These are phyloP conservation scores for Actenoides hombroni DNA, from an alignment of 2,113 vertebrate genomes.

Conservation along the genomic window DNA sequence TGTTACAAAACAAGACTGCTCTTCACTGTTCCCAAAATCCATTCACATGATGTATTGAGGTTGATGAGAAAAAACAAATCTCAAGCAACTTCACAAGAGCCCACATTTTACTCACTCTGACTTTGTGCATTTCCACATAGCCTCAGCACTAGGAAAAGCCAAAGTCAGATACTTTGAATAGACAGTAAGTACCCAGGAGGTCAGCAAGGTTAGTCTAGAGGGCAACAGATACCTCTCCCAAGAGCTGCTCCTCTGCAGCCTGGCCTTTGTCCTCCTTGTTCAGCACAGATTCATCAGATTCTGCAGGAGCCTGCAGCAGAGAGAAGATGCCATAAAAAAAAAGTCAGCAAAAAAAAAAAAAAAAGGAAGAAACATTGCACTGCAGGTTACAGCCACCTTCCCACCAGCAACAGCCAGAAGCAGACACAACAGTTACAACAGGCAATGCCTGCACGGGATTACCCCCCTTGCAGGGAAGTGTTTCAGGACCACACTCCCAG, in stretches of 20 bases:
- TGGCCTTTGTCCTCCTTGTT: constrained; percentile 59
- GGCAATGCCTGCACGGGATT: no score
- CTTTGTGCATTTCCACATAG: not conserved
- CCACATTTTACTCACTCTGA: not conserved
- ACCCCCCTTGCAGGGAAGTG: no score
- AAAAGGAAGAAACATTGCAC: not conserved
- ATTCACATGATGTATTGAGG: not conserved
- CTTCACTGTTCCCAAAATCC: not conserved
- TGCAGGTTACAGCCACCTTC: not conserved
- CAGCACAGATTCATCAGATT: constrained; percentile 67
- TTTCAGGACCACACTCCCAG: accelerated
- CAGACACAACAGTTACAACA: not conserved
- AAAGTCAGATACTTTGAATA: not conserved
- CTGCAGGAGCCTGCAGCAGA: constrained; percentile 72
- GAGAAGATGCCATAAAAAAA: constrained; percentile 32
- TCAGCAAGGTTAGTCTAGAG: constrained; percentile 5
- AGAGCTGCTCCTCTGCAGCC: constrained; percentile 74
- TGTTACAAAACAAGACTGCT: not conserved
- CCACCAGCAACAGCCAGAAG: not conserved
- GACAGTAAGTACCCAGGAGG: not conserved
- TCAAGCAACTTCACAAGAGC: not conserved
- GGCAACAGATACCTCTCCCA: constrained; percentile 80
- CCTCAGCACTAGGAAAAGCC: not conserved
- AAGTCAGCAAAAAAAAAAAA: not conserved
- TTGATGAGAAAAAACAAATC: not conserved